Evolutionary conservation across 2,113 vertebrate genomes (phyloP), one percentile per base, ranked within the genome.

Genomic region (Beaufortia kweichowensis): DNA sequence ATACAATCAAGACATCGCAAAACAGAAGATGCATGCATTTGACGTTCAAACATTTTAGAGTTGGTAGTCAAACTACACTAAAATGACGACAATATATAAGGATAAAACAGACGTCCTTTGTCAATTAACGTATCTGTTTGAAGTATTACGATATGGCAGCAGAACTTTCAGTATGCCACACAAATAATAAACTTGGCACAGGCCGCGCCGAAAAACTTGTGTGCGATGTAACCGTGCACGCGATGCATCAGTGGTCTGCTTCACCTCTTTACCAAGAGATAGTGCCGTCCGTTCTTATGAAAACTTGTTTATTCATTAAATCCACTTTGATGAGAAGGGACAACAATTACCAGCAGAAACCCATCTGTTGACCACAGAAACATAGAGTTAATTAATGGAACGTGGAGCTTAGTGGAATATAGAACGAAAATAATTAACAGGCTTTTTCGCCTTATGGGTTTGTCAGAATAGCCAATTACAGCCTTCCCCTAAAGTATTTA

Each of bases 381-480:
- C 83, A 56, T 81, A 68, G 75, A 86, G 86, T 89, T 90, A 92
- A 91, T 90, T 91, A 90, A 91, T 87, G 76, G 76, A 85, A 85
- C 85, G 80, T 72, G 64, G 77, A 81, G 67, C 83, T 88, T 88
- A 89, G 87, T 82, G 86, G 67, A 88, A 90, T 86, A 78, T 74
- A 59, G 50, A 59, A 68, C 79, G 63, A 83, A 85, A 84, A 81
- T 80, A 84, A 88, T 88, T 85, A 90, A 86, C 67, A 68, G 77
- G 50, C 65, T 48, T 70, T 72, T 69, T 41, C 28, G 39, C 28
- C 57, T 87, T 80, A 81, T 80, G 62, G 64, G 80, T 84, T 87
- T 76, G 82, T 78, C 72, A 66, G 63, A 77, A 73, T 77, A 59
- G 43, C 75, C 72, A 81, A 63, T 61, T 72, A 65, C 59, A 31